Base-by-base conservation (phyloP, 2,797 vertebrate genomes). In the Notolabrus celidotus region DNA sequence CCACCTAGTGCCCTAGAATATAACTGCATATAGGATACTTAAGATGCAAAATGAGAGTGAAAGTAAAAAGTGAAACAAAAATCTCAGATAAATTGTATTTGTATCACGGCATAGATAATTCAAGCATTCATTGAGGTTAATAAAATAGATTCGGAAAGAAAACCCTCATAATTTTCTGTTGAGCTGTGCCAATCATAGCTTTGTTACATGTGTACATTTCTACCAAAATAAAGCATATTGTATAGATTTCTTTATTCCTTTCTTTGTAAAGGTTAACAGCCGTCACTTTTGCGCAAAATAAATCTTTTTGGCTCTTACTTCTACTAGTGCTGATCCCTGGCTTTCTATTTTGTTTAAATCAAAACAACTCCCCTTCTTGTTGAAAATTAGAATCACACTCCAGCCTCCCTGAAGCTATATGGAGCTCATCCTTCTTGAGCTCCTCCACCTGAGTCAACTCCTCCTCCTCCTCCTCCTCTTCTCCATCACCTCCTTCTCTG, bases 361-460 rank as follows among this genome's bases (percentile, higher is more conserved):
- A 92, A 87, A 92, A 91, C 2, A 67, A 56, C 50, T 89, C 74
- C 1, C 86, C 78, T 53, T 20, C 41, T 19, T 51, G 67, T 23
- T 89, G 89, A 80, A 93, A 92, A 53, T 70, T 89, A 27, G 73
- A 83, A 59, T 93, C 88, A 9, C 74, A 90, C 75, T 92, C 90
- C 62, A 89, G 61, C 43, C 88, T 84, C 17, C 61, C 56, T 3
- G 54, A 77, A n/a, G 47, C 46, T 29, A 39, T 42, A 22, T 80
- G 41, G 57, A 73, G 55, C 51, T 69, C 53, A n/a, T 43, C 58
- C 12, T 19, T 22, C 33, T 14, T 56, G 19, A 75, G 43, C 67
- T 74, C 78, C 63, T 80, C 74, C 65, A 77, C 80, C 52, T 22
- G 55, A 2, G 61, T 79, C 43, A 33, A 15, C 71, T 83, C 77